A percentile compares a stretch with the other conserved stretches of the same genome.
Conservation (phyloP, 2,888 invertebrate species). For the Macrosoma leucophasiata region DNA sequence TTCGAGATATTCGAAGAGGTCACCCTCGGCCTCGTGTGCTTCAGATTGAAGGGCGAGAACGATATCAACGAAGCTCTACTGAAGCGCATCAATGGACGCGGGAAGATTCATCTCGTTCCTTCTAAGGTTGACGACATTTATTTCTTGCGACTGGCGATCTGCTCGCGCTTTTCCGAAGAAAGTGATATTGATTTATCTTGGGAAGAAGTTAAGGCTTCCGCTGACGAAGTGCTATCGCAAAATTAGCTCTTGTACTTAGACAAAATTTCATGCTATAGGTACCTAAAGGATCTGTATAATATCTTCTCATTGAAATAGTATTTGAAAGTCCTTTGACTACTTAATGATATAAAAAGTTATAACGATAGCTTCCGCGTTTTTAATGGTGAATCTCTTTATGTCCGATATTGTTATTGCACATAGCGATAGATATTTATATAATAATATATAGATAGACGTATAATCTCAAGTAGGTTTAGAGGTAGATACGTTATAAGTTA, state of each 20-base stretch:
- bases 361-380: too few species aligned
- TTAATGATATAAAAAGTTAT: too few species aligned
- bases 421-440: too few species aligned
- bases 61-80: conserved; percentile 87
- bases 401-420: too few species aligned
- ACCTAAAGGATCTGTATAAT: too few species aligned
- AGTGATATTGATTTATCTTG: conserved; percentile 90
- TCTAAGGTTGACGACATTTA: conserved; percentile 89
- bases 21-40: conserved; percentile 97
- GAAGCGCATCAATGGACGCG: conserved; percentile 90
- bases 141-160: conserved; percentile 92
- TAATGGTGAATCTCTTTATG: too few species aligned
- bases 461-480: too few species aligned
- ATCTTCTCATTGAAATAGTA: conserved; percentile 1
- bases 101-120: conserved; percentile 94
- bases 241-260: conserved; percentile 15
- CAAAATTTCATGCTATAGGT: background rate
- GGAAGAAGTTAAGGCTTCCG: conserved; percentile 87
- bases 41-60: conserved; percentile 91
- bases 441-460: too few species aligned
- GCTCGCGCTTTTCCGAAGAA: conserved; percentile 87
- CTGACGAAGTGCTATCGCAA: conserved; percentile 77
- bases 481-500: too few species aligned
- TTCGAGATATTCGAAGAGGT: conserved; percentile 95
- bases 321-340: conserved; percentile 22